Percentiles rank a stretch among this genome's conserved stretches.
Conservation (phyloP, 2,797 vertebrate species). For the Luscinia megarhynchos region DNA sequence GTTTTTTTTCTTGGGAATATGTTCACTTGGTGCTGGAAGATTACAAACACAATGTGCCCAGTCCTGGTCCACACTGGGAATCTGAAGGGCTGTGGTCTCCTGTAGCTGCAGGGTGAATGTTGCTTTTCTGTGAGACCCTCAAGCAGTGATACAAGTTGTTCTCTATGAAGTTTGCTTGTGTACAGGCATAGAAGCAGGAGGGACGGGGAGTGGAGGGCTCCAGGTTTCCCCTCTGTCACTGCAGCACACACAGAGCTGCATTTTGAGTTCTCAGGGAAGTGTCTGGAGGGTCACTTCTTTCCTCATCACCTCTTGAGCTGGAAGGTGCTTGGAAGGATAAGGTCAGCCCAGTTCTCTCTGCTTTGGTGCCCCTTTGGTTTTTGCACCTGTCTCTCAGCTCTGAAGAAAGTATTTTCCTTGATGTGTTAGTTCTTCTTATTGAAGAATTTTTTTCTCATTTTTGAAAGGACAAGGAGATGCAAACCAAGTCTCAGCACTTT, state of each 20-base stretch:
- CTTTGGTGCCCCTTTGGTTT: not conserved
- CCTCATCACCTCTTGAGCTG: not conserved
- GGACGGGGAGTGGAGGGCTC: not conserved
- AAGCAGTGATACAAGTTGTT: too few relatives aligned
- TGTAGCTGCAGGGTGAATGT: too few relatives aligned
- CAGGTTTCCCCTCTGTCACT: rapidly evolving
- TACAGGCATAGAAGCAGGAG: not conserved
- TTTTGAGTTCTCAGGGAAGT: rapidly evolving
- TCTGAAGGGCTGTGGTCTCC: too few relatives aligned
- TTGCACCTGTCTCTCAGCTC: not conserved
- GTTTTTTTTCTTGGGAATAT: too few relatives aligned
- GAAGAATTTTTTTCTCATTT: not conserved
- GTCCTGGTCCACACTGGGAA: too few relatives aligned
- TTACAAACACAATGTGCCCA: too few relatives aligned
- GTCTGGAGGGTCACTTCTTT: not conserved
- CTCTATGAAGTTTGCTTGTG: too few relatives aligned
- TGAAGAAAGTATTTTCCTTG: not conserved
- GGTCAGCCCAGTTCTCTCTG: not conserved
- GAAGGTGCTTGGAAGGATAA: not conserved
- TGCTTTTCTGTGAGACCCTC: too few relatives aligned
- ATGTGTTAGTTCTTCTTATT: not conserved
- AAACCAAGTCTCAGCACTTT: not conserved
- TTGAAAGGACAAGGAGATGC: not conserved
- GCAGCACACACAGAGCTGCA: not conserved
- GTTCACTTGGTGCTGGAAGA: too few relatives aligned